Percentiles rank a stretch among this genome's conserved stretches.
Conservation (phyloP, 2,113 vertebrate genomes). For the Protobothrops flavoviridis region DNA sequence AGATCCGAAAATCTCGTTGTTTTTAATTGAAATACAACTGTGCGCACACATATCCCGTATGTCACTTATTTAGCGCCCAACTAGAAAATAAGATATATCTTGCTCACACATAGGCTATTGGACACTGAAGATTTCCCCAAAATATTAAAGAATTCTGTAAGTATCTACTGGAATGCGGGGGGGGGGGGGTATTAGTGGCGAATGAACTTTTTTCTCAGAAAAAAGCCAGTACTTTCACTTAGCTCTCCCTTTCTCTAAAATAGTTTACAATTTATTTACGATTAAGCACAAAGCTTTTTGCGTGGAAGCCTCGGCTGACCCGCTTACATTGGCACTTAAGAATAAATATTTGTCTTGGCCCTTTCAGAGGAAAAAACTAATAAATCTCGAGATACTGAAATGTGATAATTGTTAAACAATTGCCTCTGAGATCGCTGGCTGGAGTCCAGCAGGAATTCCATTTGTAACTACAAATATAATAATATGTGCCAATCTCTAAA, state of each 20-base stretch:
- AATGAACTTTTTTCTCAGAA: not conserved
- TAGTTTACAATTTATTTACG: not conserved
- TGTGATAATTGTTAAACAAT: not conserved
- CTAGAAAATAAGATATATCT: not conserved
- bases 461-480: not conserved
- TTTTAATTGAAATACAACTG: not conserved
- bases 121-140: not conserved
- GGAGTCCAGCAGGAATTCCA: not conserved
- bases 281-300: not conserved
- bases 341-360: not conserved
- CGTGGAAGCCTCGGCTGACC: not conserved
- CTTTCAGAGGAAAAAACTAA: not conserved
- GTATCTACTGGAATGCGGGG: not conserved
- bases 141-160: not conserved
- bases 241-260: not conserved
- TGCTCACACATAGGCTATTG: not conserved
- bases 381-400: not conserved
- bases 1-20: not conserved
- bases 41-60: not conserved
- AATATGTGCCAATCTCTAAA: conserved; percentile 9
- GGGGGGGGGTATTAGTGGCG: not conserved
- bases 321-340: not conserved
- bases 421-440: not conserved
- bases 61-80: not conserved
- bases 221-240: not conserved